These are phyloP conservation scores for Petrocephalus zakoni DNA, from an alignment of 2,113 vertebrate species.

Conservation along the genomic window DNA sequence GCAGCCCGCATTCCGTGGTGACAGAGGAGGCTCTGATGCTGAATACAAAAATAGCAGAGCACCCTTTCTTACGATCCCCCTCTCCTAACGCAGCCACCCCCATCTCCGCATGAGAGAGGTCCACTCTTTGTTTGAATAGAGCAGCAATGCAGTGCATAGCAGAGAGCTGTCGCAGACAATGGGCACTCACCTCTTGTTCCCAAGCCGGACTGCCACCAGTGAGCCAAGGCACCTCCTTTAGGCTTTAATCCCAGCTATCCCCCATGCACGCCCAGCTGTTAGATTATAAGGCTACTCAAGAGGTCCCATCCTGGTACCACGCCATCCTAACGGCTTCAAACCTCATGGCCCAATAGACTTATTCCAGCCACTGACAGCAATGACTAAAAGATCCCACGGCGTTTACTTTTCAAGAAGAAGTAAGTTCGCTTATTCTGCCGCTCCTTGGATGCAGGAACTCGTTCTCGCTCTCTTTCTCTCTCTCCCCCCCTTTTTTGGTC, in stretches of 20 bases:
- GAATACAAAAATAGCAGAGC: slow-evolving; percentile 11
- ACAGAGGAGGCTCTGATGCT: not conserved
- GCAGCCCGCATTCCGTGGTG: not conserved
- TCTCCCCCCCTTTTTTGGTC: slow-evolving; percentile 20
- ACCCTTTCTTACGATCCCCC: not conserved
- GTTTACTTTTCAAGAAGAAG: slow-evolving; percentile 34
- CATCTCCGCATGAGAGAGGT: not conserved
- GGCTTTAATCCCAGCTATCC: slow-evolving; percentile 29
- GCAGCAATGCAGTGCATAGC: not conserved
- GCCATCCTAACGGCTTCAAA: slow-evolving; percentile 24
- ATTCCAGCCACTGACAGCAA: slow-evolving; percentile 12
- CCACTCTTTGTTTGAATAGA: slow-evolving; percentile 29
- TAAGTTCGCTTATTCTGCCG: slow-evolving; percentile 15
- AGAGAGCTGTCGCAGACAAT: slow-evolving; percentile 16
- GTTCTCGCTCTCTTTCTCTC: slow-evolving; percentile 36
- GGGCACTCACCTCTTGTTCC: slow-evolving; percentile 34
- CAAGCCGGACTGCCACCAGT: slow-evolving; percentile 28
- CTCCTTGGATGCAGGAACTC: slow-evolving; percentile 35
- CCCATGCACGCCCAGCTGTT: slow-evolving; percentile 29
- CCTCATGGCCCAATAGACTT: slow-evolving; percentile 22
- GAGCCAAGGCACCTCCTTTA: slow-evolving; percentile 22
- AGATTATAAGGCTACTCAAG: slow-evolving; percentile 31
- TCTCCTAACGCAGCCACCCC: not conserved
- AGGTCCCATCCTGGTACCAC: slow-evolving; percentile 38
- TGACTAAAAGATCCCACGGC: slow-evolving; percentile 12